Evolutionary conservation across 2,113 vertebrate genomes (phyloP), one percentile per base, ranked within the genome.

Genomic region (Pterocles burchelli): DNA sequence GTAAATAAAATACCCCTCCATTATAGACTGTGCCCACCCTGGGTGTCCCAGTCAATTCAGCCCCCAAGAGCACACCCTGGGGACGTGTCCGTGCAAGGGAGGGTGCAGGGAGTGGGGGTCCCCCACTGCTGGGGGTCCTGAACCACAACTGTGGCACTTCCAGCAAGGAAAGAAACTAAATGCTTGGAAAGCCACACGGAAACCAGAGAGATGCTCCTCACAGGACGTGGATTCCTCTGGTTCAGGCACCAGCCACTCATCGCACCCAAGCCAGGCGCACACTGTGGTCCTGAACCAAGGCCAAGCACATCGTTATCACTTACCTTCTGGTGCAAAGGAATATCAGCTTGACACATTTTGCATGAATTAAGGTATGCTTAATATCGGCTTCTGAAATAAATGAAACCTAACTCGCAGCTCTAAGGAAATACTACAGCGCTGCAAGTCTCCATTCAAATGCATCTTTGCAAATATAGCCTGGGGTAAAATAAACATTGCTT

Each of bases 151-250:
- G 52, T 3, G 5, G 68, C 46, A 15, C 28, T 63, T 19, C 17
- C 59, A 18, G 25, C 51, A 38, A n/a, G 63, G 18, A 46, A 24
- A 59, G 31, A 48, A 67, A 5, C 10, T 14, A 17, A 5, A 17
- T 0, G 2, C 3, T 46, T 28, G 14, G 10, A 38, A 63, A 34
- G 4, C 1, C 36, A 2, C 3, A 2, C 2, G n/a, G 13, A 5
- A 28, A 48, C 29, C 19, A 2, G 45, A 29, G 33, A 17, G 7
- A 33, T 10, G 18, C 20, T 57, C 2, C 29, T 41, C 17, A 9
- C 29, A 57, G 85, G 28, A 11, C 1, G 0, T 1, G 1, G 17
- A 34, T 17, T 33, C 26, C 48, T 7, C 41, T 5, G 16, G 10
- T 11, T n/a, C 2, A 28, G 72, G 34, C 58, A 34, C 26, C 28